These are phyloP conservation scores for Drosophila monieri DNA, from an alignment of 2,888 invertebrate genomes.

Conservation along the genomic window DNA sequence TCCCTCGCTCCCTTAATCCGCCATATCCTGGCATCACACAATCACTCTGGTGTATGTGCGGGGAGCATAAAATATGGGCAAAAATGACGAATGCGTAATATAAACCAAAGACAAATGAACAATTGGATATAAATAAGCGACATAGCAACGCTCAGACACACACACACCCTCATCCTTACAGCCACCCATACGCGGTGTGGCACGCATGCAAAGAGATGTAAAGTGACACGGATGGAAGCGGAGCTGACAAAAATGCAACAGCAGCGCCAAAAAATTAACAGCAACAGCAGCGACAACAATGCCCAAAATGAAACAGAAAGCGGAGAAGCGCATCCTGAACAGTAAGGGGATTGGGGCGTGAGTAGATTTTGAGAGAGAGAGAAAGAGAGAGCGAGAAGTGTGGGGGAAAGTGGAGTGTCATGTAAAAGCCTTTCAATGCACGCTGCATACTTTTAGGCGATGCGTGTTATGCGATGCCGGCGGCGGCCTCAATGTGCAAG, in stretches of 20 bases:
- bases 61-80: constrained; percentile 75
- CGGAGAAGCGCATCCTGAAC: constrained; percentile 3
- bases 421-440: constrained; percentile 79
- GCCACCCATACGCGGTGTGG: constrained; percentile 23
- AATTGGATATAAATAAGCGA: constrained; percentile 80
- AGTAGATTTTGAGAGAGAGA: too few relatives aligned
- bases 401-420: constrained; percentile 56
- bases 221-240: constrained; percentile 65
- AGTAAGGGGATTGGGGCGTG: too few relatives aligned
- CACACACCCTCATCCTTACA: constrained; percentile 15
- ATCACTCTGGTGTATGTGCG: constrained; percentile 25
- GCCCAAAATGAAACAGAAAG: constrained; percentile 41
- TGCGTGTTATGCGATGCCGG: constrained; percentile 48
- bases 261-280: constrained; percentile 72
- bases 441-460: constrained; percentile 76
- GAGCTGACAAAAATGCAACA: constrained; percentile 68
- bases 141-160: constrained; percentile 40
- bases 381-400: background rate
- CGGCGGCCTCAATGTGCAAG: constrained; percentile 11
- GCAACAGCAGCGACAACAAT: constrained; percentile 53
- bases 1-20: background rate
- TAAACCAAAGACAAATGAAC: constrained; percentile 79
- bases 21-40: constrained; percentile 7
- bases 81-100: constrained; percentile 80
- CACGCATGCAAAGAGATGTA: constrained; percentile 41